Evolutionary conservation across 1,140 invertebrate genomes (phyloP), one percentile per base, ranked within the genome.

Genomic region (Caenorhabditis latens): DNA sequence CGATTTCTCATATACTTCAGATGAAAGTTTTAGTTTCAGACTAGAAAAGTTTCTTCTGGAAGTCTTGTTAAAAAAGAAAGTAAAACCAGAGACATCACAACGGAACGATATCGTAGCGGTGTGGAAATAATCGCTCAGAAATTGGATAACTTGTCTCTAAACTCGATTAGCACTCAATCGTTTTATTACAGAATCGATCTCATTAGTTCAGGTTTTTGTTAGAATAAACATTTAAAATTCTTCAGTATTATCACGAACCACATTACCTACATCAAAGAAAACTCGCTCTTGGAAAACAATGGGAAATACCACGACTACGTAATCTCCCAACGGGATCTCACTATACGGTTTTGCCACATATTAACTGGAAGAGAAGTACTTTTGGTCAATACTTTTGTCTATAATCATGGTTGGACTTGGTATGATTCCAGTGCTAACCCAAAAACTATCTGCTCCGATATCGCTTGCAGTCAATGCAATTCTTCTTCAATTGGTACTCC

Each of bases 41-140:
- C 40, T 71, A 8, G 65, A 71, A 46, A 71, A 71, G 16, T 71
- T 43, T n/a, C 65, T 71, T 16, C 42, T 71, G 9, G 65, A 71
- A 46, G 19, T 71, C 19, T 19, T 71, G 24, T 7, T 43, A 13
- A 43, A n/a, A 16, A 71, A 71, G 19, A 71, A 71, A 46, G 14
- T 43, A 9, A 6, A 19, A 8, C 14, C 65, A 16, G 65, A 43
- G 42, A 16, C 21, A 46, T 19, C 21, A 19, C 8, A 1, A n/a
- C 3, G 19, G n/a, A 58, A 58, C 16, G 50, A 53, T 53, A 16
- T 53, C 9, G 50, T 13, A 58, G 61, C 13, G 32, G 32, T 19
- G 9, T 43, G 40, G 65, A 43, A 71, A 19, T 71, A 42, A 43
- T n/a, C 21, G 8, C 57, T 9, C n/a, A n/a, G 57, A 53, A 53